Evolutionary conservation across 2,888 invertebrate species (phyloP).

Genomic region (Minunthozetes semirufus): DNA sequence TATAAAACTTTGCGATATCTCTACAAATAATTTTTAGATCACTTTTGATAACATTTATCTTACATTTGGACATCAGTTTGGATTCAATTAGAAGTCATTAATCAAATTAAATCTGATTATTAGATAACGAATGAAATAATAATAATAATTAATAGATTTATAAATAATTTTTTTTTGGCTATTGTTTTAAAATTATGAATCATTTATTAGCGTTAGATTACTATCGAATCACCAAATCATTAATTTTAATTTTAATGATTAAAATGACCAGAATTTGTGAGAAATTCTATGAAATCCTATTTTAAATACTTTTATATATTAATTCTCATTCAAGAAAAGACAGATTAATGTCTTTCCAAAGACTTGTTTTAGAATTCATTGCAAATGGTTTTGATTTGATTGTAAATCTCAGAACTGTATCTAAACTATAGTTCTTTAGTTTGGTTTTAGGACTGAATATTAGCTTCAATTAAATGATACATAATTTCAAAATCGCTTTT

Average conservation of each 20-base stretch:
- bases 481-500: not conserved
- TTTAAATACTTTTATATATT: too few species aligned
- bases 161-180: not conserved
- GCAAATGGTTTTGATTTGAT: too few species aligned
- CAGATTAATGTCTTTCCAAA: not conserved
- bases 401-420: too few species aligned
- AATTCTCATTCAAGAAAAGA: not conserved
- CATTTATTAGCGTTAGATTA: not conserved
- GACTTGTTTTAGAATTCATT: not conserved
- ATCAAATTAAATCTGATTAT: slow-evolving; percentile 12
- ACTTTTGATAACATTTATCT: not conserved
- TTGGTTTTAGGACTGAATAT: not conserved
- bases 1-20: not conserved
- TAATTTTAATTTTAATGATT: slow-evolving; percentile 2
- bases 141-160: not conserved
- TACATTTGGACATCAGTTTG: not conserved
- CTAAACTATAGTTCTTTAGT: not conserved
- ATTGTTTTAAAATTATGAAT: slow-evolving; percentile 1
- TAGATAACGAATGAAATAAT: not conserved
- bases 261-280: slow-evolving; percentile 18
- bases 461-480: not conserved
- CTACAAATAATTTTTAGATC: not conserved
- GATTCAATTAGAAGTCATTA: not conserved
- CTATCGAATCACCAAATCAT: slow-evolving; percentile 5
- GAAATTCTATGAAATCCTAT: not conserved